phyloP scores from a whole-genome alignment of 2,888 invertebrate species.

The Drosophila robusta region DNA sequence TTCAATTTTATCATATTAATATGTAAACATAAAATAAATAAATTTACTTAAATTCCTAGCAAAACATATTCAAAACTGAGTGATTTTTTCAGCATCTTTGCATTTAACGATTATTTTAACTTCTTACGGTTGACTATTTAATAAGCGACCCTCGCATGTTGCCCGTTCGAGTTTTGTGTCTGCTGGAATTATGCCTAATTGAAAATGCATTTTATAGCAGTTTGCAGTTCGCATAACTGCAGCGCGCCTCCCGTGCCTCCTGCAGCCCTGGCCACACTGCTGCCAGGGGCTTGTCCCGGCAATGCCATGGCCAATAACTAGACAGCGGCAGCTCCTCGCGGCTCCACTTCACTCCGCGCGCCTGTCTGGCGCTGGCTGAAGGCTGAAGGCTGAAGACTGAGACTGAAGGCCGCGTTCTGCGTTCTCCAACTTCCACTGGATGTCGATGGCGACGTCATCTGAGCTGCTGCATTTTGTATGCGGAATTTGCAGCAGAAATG shows the following conservation, averaged over 20 bases:
- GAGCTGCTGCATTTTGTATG: conserved; percentile 71
- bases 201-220: conserved; percentile 80
- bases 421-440: conserved; percentile 32
- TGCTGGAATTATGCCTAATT: conserved; percentile 77
- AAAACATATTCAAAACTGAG: background rate
- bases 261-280: background rate
- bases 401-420: conserved; percentile 65
- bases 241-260: background rate
- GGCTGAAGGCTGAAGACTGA: conserved; percentile 43
- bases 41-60: no score
- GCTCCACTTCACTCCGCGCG: conserved; percentile 56
- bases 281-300: conserved; percentile 26
- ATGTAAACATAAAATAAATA: no score
- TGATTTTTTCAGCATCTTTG: no score
- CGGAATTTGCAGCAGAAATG: conserved; percentile 81
- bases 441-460: conserved; percentile 27
- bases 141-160: conserved; percentile 22
- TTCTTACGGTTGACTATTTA: background rate
- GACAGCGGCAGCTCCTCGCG: conserved; percentile 27
- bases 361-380: conserved; percentile 71
- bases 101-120: no score
- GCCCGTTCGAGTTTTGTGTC: conserved; percentile 34
- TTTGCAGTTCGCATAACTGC: conserved; percentile 53
- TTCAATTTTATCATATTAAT: no score
- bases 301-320: conserved; percentile 63